phyloP scores from a whole-genome alignment of 2,888 invertebrate species.

The Philaethria dido region DNA sequence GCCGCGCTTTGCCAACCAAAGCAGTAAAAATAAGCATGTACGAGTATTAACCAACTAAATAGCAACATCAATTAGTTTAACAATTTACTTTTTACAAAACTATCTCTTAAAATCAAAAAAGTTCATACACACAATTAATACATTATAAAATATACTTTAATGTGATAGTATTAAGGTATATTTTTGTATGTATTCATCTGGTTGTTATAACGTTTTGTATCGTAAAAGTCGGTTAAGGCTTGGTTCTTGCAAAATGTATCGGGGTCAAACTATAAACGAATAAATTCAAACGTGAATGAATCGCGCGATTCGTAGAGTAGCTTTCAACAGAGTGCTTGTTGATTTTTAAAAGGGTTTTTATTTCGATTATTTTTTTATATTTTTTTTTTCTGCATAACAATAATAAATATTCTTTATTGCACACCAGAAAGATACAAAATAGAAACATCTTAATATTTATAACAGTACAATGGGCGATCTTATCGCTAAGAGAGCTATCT shows the following conservation, averaged over 20 bases:
- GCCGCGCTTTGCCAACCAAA: no score
- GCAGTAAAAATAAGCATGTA: no score
- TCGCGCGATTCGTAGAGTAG: slow-evolving; percentile 43
- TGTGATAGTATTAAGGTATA: not conserved
- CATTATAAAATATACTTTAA: slow-evolving; percentile 9
- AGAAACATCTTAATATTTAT: no score
- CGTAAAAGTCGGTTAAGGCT: slow-evolving; percentile 46
- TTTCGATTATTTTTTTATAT: no score
- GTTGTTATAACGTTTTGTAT: slow-evolving; percentile 22
- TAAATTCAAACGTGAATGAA: slow-evolving; percentile 52
- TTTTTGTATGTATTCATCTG: not conserved
- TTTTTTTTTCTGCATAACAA: no score
- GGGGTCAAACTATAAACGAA: slow-evolving; percentile 55
- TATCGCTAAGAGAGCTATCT: no score
- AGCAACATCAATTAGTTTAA: slow-evolving; percentile 14
- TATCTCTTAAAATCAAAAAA: not conserved
- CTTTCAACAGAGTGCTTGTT: slow-evolving; percentile 16
- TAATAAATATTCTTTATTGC: no score
- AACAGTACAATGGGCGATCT: no score
- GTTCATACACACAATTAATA: not conserved
- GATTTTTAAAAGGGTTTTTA: not conserved
- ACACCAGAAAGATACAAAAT: no score
- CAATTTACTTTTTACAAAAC: slow-evolving; percentile 18
- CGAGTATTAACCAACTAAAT: not conserved
- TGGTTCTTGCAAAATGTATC: slow-evolving; percentile 56